A percentile compares a stretch with the other conserved stretches of the same genome.
phyloP scores from a whole-genome alignment of 1,140 invertebrate species.

The Procambarus clarkii region DNA sequence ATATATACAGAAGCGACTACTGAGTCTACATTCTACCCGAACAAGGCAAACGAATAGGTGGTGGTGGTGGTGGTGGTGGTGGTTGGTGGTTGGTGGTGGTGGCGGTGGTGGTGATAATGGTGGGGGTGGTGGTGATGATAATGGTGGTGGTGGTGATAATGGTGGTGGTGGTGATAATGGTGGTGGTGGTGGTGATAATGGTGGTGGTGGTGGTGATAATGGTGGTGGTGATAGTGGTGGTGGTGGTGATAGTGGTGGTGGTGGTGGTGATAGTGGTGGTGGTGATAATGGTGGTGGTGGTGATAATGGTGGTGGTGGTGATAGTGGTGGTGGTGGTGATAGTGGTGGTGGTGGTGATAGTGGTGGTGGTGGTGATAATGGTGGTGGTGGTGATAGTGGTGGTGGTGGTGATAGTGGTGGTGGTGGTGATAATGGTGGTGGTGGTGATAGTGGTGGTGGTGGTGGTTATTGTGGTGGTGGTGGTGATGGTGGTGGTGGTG shows the following conservation, averaged over 20 bases:
- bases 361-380: neutral
- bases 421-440: neutral
- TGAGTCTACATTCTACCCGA: no score
- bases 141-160: no score
- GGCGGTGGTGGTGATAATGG: no score
- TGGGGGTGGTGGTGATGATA: no score
- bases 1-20: no score
- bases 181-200: no score
- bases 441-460: neutral
- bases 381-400: neutral
- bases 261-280: constrained; percentile 3
- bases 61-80: no score
- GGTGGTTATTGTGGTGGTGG: neutral
- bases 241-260: neutral
- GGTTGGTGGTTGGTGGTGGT: neutral
- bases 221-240: no score
- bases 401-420: neutral
- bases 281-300: neutral
- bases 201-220: no score
- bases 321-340: neutral
- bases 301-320: neutral
- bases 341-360: neutral
- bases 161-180: no score
- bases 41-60: no score
- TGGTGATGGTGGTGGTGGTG: neutral